Base-by-base conservation (phyloP, 2,888 invertebrate species). In the Hybos culiciformis region DNA sequence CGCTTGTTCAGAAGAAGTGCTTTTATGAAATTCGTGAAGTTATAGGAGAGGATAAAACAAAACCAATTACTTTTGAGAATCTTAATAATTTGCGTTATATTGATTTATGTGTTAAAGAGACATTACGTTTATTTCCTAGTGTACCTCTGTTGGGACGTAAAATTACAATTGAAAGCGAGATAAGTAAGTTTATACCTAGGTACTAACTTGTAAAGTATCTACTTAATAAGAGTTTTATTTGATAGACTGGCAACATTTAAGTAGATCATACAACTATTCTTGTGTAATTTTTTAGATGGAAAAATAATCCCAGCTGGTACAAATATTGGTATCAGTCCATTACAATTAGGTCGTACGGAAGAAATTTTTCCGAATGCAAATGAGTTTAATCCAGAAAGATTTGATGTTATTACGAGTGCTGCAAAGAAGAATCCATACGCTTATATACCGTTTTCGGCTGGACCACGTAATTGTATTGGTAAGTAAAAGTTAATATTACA, bases 1-100 rank as follows among this genome's bases (percentile, higher is more conserved):
- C 66, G 2, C 61, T 69, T n/a, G 53, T 67, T 24, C 73, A 73
- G 54, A 51, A 60, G 8, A 69, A 68, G 54, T 62, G 70, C 39
- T 58, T 61, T 29, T 55, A 68, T 21, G 73, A 74, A 56, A 58
- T 71, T 20, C 41, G 57, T 2, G 46, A 59, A 4, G 58, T 70
- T 8, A 57, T 71, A 41, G 67, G 66, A 2, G 52, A 54, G 18
- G 59, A 64, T 32, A 56, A 53, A 33, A 39, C 46, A 0, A 56
- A 59, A 21, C 51, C 61, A 9, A 59, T 61, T 0, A 66, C 61
- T 2, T 59, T 57, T 43, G 60, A 60, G 20, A 49, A 56, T 36
- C 51, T 66, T 3, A 64, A 61, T 41, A 53, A 56, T 12, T 49
- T 66, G 14, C 55, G 57, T 42, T 66, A 66, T 46, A 53, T 64